phyloP scores from a whole-genome alignment of 2,113 vertebrate genomes.

The Lucifuga dentata region DNA sequence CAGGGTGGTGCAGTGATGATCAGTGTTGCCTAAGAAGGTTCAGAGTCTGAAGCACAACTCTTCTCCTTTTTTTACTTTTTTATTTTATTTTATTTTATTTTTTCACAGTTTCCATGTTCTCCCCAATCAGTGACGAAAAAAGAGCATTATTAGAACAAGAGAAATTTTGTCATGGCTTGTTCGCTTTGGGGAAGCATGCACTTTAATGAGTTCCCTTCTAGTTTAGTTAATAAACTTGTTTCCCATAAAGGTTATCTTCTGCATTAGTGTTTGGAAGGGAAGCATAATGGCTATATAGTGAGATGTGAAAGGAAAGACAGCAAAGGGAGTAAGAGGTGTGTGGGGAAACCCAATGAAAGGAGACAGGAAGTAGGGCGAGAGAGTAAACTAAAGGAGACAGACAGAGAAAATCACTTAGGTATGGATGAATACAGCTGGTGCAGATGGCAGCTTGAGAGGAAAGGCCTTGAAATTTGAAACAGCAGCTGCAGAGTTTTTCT shows the following conservation, averaged over 20 bases:
- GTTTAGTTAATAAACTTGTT: not conserved
- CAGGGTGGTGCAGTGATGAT: no score
- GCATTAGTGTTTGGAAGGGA: constrained; percentile 9
- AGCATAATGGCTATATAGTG: constrained; percentile 9
- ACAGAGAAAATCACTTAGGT: constrained; percentile 67
- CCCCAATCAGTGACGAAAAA: no score
- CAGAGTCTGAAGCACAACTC: no score
- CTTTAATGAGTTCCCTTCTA: no score
- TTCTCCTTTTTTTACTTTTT: no score
- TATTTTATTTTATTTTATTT: no score
- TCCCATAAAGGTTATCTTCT: constrained; percentile 1
- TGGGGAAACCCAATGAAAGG: constrained; percentile 16
- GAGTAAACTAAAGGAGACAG: constrained; percentile 65
- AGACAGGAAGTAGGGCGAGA: constrained; percentile 28
- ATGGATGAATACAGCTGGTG: constrained; percentile 64
- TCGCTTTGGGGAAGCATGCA: no score
- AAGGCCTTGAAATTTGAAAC: constrained; percentile 76
- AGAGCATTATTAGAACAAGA: no score
- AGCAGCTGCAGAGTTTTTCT: constrained; percentile 65
- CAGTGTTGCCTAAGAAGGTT: no score
- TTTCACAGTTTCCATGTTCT: no score
- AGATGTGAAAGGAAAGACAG: constrained; percentile 11
- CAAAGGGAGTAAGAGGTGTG: not conserved
- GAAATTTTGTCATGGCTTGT: no score
- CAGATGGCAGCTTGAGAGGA: constrained; percentile 64